A percentile compares a stretch with the other conserved stretches of the same genome.
Conservation (phyloP, 2,888 invertebrate species). For the Muscina levida region DNA sequence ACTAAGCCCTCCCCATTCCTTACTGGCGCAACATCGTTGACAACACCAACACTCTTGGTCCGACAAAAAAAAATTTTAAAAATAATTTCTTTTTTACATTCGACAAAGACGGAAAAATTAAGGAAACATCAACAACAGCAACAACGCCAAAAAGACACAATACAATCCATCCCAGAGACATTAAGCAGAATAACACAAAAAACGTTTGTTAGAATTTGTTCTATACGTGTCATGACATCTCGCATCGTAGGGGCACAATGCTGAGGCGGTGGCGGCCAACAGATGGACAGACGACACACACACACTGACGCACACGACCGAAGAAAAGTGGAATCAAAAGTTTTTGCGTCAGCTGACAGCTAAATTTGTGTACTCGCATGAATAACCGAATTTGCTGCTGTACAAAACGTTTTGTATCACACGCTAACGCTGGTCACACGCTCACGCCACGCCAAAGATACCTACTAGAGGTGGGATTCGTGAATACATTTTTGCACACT, state of each 20-base stretch:
- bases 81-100: slow-evolving; percentile 19
- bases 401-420: slow-evolving; percentile 12
- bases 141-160: slow-evolving; percentile 1
- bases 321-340: background rate
- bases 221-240: background rate
- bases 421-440: background rate
- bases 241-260: background rate
- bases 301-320: too few species aligned
- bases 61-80: slow-evolving; percentile 43
- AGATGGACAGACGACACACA: background rate
- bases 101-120: background rate
- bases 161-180: slow-evolving; percentile 13
- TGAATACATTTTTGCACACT: too few species aligned
- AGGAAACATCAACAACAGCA: background rate
- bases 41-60: slow-evolving; percentile 42
- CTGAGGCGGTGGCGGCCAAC: background rate
- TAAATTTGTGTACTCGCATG: slow-evolving; percentile 38
- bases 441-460: background rate
- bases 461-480: too few species aligned
- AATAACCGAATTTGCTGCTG: slow-evolving; percentile 11
- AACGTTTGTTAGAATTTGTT: slow-evolving; percentile 1
- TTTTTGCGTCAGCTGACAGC: slow-evolving; percentile 46
- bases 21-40: slow-evolving; percentile 46
- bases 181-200: background rate
- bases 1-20: background rate